These are phyloP conservation scores for Poeciliopsis retropinna DNA, from an alignment of 2,113 vertebrate species.

Conservation along the genomic window DNA sequence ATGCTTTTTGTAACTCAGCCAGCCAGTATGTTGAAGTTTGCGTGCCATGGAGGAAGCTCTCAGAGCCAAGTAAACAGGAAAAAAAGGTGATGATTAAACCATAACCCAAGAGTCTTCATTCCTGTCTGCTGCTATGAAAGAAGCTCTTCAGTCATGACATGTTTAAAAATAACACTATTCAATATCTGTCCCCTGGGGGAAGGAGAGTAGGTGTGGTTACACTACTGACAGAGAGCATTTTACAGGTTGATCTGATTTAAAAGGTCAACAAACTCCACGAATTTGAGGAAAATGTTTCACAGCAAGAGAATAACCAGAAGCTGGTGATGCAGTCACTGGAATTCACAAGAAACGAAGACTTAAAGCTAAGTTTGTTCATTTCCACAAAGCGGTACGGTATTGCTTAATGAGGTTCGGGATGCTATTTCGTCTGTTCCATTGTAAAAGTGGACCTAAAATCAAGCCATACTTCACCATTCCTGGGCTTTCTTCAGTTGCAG, in stretches of 20 bases:
- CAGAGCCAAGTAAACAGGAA: conserved; percentile 32
- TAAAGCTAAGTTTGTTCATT: neutral
- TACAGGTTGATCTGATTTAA: neutral
- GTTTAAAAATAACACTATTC: conserved; percentile 45
- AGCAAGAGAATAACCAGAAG: conserved; percentile 18
- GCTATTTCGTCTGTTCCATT: too few species aligned
- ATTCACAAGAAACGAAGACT: conserved; percentile 45
- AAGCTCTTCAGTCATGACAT: conserved; percentile 64
- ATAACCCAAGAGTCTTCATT: conserved; percentile 34
- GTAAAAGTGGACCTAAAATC: too few species aligned
- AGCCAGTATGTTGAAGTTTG: neutral
- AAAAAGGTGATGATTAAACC: conserved; percentile 52
- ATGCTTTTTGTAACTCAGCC: too few species aligned
- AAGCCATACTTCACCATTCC: too few species aligned
- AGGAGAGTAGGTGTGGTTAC: conserved; percentile 51
- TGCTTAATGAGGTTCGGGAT: too few species aligned
- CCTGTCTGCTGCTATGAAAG: conserved; percentile 60
- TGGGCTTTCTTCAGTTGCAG: too few species aligned
- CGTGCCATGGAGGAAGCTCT: conserved; percentile 31
- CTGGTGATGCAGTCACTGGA: conserved; percentile 37
- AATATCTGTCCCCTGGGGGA: conserved; percentile 43
- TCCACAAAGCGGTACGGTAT: too few species aligned
- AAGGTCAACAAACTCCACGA: conserved; percentile 8
- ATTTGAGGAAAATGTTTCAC: conserved; percentile 32
- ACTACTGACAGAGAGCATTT: conserved; percentile 16